A percentile compares a stretch with the other conserved stretches of the same genome.
Evolutionary conservation across 2,888 invertebrate genomes (phyloP).

Genomic region (Apotomis turbidana): DNA sequence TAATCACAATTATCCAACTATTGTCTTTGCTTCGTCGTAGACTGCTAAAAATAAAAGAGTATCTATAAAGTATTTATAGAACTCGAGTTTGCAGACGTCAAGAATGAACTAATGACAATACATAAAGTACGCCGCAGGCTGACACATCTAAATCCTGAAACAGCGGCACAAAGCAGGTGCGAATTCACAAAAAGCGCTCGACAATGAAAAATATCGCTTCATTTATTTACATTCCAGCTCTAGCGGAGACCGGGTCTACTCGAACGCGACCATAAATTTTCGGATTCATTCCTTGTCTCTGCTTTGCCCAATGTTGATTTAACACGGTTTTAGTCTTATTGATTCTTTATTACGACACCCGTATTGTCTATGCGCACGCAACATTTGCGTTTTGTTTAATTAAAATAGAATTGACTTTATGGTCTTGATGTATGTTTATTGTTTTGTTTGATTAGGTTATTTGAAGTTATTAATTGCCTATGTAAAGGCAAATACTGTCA

Average conservation of each 20-base stretch:
- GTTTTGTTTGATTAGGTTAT: constrained; percentile 47
- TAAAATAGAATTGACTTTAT: constrained; percentile 70
- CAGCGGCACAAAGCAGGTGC: constrained; percentile 40
- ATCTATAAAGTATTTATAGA: neutral
- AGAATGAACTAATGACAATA: constrained; percentile 26
- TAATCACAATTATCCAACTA: too few species aligned
- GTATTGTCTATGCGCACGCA: constrained; percentile 78
- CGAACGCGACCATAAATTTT: constrained; percentile 74
- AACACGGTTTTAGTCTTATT: constrained; percentile 83
- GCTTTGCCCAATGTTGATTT: constrained; percentile 82
- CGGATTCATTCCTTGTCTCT: constrained; percentile 82
- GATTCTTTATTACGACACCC: constrained; percentile 79
- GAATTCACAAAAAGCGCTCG: constrained; percentile 51
- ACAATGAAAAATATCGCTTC: constrained; percentile 66
- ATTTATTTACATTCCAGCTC: constrained; percentile 61
- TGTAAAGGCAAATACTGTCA: constrained; percentile 18
- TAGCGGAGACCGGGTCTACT: constrained; percentile 63
- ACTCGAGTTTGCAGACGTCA: constrained; percentile 18
- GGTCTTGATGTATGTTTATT: constrained; percentile 63
- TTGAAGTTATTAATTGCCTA: constrained; percentile 20
- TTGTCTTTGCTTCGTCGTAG: too few species aligned
- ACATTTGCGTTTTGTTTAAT: constrained; percentile 66
- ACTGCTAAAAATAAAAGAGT: neutral
- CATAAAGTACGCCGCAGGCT: constrained; percentile 31
- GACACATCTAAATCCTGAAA: constrained; percentile 40